phyloP scores from a whole-genome alignment of 1,140 invertebrate species.

The Micrasema longulum region DNA sequence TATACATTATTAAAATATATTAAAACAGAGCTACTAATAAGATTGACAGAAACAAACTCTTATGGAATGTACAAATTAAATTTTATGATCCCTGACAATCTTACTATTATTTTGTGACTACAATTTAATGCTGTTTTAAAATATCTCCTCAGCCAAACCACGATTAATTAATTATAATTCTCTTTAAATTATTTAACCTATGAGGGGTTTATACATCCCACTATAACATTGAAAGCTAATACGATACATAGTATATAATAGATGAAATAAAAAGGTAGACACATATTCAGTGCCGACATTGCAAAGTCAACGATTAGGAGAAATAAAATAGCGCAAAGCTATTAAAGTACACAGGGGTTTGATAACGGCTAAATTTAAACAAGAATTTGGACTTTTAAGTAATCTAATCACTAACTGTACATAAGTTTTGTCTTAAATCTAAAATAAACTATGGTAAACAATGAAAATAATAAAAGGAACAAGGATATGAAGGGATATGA shows the following conservation, averaged over 20 bases:
- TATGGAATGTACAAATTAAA: constrained; percentile 78
- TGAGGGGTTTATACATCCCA: constrained; percentile 63
- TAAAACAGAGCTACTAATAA: constrained; percentile 49
- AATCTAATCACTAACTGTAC: constrained; percentile 69
- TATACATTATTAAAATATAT: constrained; percentile 37
- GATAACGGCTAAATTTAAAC: constrained; percentile 37
- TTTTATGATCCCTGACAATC: constrained; percentile 68
- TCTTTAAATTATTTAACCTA: constrained; percentile 54
- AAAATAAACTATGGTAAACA: constrained; percentile 67
- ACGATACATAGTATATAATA: constrained; percentile 50
- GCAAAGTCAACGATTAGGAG: constrained; percentile 48
- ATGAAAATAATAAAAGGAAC: constrained; percentile 49
- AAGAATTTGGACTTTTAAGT: constrained; percentile 44
- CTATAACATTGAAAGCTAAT: constrained; percentile 67
- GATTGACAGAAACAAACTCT: constrained; percentile 67
- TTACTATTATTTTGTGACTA: constrained; percentile 68
- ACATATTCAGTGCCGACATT: constrained; percentile 23
- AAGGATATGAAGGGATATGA: constrained; percentile 45
- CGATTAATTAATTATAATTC: constrained; percentile 49
- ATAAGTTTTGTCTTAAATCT: constrained; percentile 71
- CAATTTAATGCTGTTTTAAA: too few species aligned
- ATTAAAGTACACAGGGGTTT: constrained; percentile 63
- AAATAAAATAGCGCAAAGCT: constrained; percentile 12
- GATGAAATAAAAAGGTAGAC: constrained; percentile 44
- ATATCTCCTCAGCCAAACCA: constrained; percentile 50